Conservation (phyloP, 2,113 vertebrate genomes). For the Myiozetetes cayanensis region DNA sequence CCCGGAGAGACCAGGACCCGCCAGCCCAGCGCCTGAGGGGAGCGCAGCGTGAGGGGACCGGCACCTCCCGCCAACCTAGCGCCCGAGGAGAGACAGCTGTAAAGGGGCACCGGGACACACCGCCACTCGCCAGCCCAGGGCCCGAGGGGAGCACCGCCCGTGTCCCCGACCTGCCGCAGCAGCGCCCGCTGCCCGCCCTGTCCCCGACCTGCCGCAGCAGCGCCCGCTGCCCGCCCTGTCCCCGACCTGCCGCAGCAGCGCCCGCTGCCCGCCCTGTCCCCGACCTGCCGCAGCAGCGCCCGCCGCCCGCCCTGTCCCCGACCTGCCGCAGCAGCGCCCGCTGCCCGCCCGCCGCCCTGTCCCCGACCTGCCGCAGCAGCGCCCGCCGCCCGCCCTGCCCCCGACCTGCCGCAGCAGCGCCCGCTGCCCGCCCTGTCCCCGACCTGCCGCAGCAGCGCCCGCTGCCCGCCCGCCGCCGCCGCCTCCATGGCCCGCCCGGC, state of each 20-base stretch:
- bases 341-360: neutral
- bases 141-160: constrained; percentile 53
- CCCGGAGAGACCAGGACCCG: too few relatives aligned
- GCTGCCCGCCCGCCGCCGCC: constrained; percentile 4
- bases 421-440: neutral
- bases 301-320: neutral
- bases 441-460: constrained; percentile 23
- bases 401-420: constrained; percentile 21
- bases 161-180: constrained; percentile 17
- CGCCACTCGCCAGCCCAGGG: constrained; percentile 83
- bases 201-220: constrained; percentile 29
- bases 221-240: neutral
- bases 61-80: too few relatives aligned
- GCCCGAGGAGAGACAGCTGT: neutral
- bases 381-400: too few relatives aligned
- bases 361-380: too few relatives aligned
- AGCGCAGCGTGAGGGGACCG: too few relatives aligned
- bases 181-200: neutral
- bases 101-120: neutral
- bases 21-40: neutral
- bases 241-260: constrained; percentile 21
- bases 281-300: constrained; percentile 19
- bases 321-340: constrained; percentile 29
- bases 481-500: neutral
- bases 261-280: neutral